Percentiles rank a stretch among this genome's conserved stretches.
These are phyloP conservation scores for Phyllotreta striolata DNA, from an alignment of 2,888 invertebrate species.

Conservation along the genomic window DNA sequence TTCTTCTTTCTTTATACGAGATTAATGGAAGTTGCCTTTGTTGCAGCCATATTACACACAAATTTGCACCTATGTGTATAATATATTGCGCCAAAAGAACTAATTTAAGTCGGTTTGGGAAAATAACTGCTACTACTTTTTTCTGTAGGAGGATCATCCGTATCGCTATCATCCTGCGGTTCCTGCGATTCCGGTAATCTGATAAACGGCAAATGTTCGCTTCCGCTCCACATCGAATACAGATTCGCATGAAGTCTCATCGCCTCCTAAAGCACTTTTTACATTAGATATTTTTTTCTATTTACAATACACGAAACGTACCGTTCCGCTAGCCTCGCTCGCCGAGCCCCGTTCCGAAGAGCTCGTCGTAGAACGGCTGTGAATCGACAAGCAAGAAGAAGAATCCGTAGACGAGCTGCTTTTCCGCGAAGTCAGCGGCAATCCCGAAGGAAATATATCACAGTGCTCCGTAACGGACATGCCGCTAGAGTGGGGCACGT, in stretches of 20 bases:
- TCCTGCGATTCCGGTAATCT: conserved; percentile 62
- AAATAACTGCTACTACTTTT: conserved; percentile 54
- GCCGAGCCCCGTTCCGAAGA: conserved; percentile 63
- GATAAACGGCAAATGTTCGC: conserved; percentile 61
- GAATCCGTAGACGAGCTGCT: conserved; percentile 70
- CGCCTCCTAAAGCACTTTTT: conserved; percentile 51
- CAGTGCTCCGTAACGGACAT: conserved; percentile 60
- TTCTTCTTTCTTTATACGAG: no score
- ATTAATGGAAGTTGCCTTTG: no score
- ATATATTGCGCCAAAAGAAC: not conserved
- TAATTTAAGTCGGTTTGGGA: conserved; percentile 57
- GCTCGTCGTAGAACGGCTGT: conserved; percentile 65
- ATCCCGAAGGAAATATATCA: conserved; percentile 59
- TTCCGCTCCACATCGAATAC: conserved; percentile 63
- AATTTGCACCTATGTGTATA: not conserved
- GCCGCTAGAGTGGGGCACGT: conserved; percentile 58
- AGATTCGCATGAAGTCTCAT: conserved; percentile 59
- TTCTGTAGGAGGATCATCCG: conserved; percentile 59
- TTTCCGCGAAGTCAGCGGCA: conserved; percentile 66
- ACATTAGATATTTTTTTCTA: not conserved
- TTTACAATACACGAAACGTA: conserved; percentile 36
- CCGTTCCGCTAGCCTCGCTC: conserved; percentile 61
- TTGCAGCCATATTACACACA: no score
- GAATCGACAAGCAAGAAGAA: conserved; percentile 66
- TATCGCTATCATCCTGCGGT: conserved; percentile 61